Base-by-base conservation (phyloP, 2,888 invertebrate species). In the Drosophila anceps region DNA sequence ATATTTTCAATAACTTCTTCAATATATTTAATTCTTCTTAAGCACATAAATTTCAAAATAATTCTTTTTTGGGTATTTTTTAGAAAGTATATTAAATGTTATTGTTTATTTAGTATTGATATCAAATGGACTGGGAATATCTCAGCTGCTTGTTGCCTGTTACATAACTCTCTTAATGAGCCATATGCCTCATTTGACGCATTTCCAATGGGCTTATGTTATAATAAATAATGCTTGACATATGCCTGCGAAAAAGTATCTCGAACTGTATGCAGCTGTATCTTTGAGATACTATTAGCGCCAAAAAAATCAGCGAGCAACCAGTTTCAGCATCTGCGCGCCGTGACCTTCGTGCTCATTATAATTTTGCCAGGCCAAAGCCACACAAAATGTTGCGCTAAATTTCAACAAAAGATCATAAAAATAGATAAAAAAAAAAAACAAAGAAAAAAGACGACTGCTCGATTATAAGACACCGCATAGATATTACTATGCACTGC, bases 341-440 rank as follows among this genome's bases (percentile, higher is more conserved):
- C 61, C 57, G 44, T 69, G 87, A 88, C 85, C 85, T 88, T 85
- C 84, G 82, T 72, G 82, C 76, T 84, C 76, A 86, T 88, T 85
- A 82, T 79, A 60, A 69, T 57, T 69, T 76, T 64, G 59, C 69
- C 66, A 64, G 58, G 54, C 50, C 64, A 60, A 66, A 55, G 48
- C 37, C 12, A 72, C 31, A 59, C 15, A 61, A 55, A 59, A 62
- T 54, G 51, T 54, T 68, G 64, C 43, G 76, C 74, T 44, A 75
- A 79, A 78, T 75, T 71, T 70, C 27, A 62, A 35, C 37, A 57
- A 66, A 61, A 50, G 31, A 39, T 27, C 31, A 31, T 39, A 46
- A 66, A 33, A 66, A 27, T 35, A 29, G 27, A 15, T n/a, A 41
- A 33, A 33, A 4, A 24, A 24, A 44, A 24, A 44, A 24, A 13